Conservation (phyloP, 64 coral and sea anemone species). For the Acropora yongei region DNA sequence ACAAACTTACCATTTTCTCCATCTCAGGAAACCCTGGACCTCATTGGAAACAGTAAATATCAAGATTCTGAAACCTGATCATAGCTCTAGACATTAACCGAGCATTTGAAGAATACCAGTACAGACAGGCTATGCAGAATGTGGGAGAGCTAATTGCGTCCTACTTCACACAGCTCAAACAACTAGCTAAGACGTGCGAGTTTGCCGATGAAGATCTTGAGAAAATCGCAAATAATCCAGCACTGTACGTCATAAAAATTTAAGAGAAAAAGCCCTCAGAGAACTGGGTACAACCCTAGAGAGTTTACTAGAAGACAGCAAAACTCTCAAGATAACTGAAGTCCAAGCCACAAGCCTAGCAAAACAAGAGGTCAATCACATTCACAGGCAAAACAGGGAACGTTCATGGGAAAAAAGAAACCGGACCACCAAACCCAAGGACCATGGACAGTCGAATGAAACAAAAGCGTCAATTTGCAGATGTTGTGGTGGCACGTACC, state of each 20-base stretch:
- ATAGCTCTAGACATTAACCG: conserved; percentile 49
- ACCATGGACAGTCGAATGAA: not conserved
- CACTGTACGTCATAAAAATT: not conserved
- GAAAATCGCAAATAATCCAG: not conserved
- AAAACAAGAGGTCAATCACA: not conserved
- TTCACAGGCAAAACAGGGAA: not conserved
- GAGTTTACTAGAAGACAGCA: not conserved
- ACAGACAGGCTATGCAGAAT: not conserved
- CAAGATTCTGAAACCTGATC: conserved; percentile 47
- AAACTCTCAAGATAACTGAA: not conserved
- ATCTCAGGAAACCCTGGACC: not conserved
- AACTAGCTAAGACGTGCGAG: conserved; percentile 52
- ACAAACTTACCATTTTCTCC: not conserved
- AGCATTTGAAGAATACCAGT: conserved; percentile 57
- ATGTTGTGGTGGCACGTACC: conserved; percentile 55
- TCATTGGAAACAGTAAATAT: conserved; percentile 53
- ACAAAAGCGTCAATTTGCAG: not conserved
- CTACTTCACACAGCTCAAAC: not conserved
- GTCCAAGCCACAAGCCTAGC: conserved; percentile 45
- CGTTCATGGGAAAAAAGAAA: not conserved
- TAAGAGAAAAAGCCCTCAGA: conserved; percentile 4
- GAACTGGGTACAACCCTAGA: not conserved
- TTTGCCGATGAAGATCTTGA: conserved; percentile 49
- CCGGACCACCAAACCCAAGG: not conserved
- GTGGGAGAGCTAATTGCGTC: not conserved